phyloP scores from a whole-genome alignment of 2,797 vertebrate species.

The Ceryle rudis region DNA sequence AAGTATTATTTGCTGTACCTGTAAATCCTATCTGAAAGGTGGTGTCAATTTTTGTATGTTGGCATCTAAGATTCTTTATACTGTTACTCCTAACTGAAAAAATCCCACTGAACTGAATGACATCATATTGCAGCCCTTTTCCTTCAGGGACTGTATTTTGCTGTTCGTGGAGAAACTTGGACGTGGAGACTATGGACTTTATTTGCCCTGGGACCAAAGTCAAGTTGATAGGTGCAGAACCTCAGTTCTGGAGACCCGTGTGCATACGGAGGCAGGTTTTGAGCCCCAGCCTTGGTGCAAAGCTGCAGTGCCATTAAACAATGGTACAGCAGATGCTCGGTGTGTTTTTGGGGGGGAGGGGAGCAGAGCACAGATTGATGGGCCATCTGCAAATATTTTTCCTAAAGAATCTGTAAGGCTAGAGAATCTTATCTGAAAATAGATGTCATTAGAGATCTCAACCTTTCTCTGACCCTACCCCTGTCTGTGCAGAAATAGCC shows the following conservation, averaged over 20 bases:
- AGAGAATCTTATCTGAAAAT: constrained; percentile 59
- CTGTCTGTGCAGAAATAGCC: constrained; percentile 6
- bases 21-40: neutral
- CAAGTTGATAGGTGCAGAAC: neutral
- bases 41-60: neutral
- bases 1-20: neutral
- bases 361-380: constrained; percentile 60
- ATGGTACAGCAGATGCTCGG: constrained; percentile 63
- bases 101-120: neutral
- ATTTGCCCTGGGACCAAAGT: neutral
- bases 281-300: neutral
- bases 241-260: neutral
- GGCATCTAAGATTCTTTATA: neutral
- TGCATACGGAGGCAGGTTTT: neutral
- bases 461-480: constrained; percentile 7
- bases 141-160: neutral
- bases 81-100: neutral
- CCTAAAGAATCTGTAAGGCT: constrained; percentile 52
- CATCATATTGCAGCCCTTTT: neutral
- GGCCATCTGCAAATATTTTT: constrained; percentile 75
- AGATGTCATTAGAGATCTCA: constrained; percentile 62
- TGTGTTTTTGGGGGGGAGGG: constrained; percentile 36
- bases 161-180: neutral
- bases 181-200: neutral
- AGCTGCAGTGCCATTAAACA: constrained; percentile 45